Conservation (phyloP, 2,113 vertebrate species). For the Bubo bubo region DNA sequence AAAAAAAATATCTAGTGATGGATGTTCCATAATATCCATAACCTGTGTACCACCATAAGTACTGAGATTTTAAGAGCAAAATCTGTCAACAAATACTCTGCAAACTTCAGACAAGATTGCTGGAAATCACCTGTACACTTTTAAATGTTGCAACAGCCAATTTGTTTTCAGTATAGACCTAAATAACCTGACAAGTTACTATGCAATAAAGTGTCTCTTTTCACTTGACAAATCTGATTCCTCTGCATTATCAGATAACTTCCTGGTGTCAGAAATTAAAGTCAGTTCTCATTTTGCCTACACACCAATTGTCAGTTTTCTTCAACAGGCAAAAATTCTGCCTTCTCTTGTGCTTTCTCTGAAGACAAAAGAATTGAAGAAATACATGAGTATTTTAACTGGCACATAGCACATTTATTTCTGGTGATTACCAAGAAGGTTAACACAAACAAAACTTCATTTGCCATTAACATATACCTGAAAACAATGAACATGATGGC, state of each 20-base stretch:
- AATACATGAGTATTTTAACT: rapidly evolving
- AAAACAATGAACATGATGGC: not conserved
- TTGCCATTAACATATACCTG: not conserved
- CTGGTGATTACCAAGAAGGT: not conserved
- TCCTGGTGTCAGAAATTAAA: not conserved
- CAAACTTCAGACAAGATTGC: not conserved
- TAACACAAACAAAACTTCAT: not conserved
- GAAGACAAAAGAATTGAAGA: not conserved
- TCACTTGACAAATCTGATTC: not conserved
- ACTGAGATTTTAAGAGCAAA: conserved; percentile 4
- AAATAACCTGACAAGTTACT: not conserved
- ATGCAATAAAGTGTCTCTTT: not conserved
- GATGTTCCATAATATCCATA: not conserved
- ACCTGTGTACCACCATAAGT: not conserved
- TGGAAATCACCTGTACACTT: not conserved
- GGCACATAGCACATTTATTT: not conserved
- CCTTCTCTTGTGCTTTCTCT: not conserved
- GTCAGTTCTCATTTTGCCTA: not conserved
- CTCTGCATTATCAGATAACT: not conserved
- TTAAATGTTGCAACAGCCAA: not conserved
- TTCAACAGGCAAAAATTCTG: not conserved
- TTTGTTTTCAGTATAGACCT: not conserved
- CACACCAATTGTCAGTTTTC: not conserved
- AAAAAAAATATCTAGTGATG: not conserved
- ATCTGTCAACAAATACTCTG: not conserved